A percentile compares a stretch with the other conserved stretches of the same genome.
phyloP scores from a whole-genome alignment of 30 jellyfish, hydroid and myxozoan species.

The Mastigias papua region DNA sequence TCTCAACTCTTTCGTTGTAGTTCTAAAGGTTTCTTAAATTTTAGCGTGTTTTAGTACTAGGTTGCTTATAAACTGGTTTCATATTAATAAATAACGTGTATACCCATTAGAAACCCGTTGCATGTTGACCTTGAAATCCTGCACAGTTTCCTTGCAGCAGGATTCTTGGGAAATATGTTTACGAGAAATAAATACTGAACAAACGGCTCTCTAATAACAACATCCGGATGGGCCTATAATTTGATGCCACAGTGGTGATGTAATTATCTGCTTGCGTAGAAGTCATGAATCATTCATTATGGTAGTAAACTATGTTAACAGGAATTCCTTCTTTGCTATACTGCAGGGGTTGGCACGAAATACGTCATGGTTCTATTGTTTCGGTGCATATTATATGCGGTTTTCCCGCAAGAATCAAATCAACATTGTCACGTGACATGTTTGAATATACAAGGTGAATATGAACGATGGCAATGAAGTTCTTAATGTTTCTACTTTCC shows the following conservation, averaged over 20 bases:
- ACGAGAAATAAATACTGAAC: not conserved
- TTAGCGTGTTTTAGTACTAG: too few species aligned
- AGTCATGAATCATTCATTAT: not conserved
- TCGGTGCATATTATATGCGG: not conserved
- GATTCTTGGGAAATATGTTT: not conserved
- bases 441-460: not conserved
- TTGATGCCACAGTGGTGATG: not conserved
- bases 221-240: not conserved
- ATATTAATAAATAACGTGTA: too few species aligned
- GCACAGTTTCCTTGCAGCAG: not conserved
- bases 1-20: too few species aligned
- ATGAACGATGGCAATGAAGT: constrained; percentile 16
- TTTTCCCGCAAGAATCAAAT: constrained; percentile 42
- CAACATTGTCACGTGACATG: constrained; percentile 52
- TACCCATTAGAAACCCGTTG: too few species aligned
- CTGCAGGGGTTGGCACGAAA: constrained; percentile 22
- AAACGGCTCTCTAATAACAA: not conserved
- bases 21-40: too few species aligned
- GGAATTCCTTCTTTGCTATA: not conserved
- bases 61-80: too few species aligned
- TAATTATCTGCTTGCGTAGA: not conserved
- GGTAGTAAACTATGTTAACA: not conserved
- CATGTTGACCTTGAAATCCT: not conserved
- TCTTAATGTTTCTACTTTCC: not conserved
- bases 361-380: constrained; percentile 9